These are phyloP conservation scores for Zophobas morio DNA, from an alignment of 1,140 invertebrate species.

Conservation along the genomic window DNA sequence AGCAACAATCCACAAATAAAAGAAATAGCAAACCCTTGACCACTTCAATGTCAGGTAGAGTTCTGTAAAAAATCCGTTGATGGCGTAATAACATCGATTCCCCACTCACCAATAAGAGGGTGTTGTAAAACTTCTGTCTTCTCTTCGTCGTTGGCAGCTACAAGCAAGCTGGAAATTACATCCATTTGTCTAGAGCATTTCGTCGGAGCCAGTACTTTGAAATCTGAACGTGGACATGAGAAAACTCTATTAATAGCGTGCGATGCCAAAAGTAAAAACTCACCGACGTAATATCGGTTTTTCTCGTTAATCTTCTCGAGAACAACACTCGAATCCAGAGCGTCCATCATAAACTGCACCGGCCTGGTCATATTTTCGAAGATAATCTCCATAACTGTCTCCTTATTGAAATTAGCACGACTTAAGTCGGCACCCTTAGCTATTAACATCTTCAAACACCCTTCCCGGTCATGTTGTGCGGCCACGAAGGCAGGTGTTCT, in stretches of 20 bases:
- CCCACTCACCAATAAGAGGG: slow-evolving; percentile 56
- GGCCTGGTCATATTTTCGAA: slow-evolving; percentile 44
- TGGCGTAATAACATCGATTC: slow-evolving; percentile 2
- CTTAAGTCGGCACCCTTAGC: slow-evolving; percentile 31
- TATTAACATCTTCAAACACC: slow-evolving; percentile 35
- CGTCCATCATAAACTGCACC: slow-evolving; percentile 22
- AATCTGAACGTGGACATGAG: slow-evolving; percentile 52
- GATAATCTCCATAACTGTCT: slow-evolving; percentile 37
- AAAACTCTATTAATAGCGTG: slow-evolving; percentile 3
- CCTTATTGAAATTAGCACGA: neutral
- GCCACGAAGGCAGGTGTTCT: slow-evolving; percentile 41
- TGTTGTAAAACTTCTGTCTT: slow-evolving; percentile 58
- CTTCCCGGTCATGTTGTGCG: slow-evolving; percentile 26
- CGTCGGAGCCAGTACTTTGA: slow-evolving; percentile 54
- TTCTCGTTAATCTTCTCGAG: slow-evolving; percentile 8
- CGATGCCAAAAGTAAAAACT: neutral
- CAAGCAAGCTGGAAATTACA: slow-evolving; percentile 54
- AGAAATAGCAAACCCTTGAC: slow-evolving; percentile 56
- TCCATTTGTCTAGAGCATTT: slow-evolving; percentile 54
- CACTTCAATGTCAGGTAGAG: slow-evolving; percentile 57
- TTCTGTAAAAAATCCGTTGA: slow-evolving; percentile 35
- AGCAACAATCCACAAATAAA: slow-evolving; percentile 56
- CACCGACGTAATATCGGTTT: slow-evolving; percentile 45
- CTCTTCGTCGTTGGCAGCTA: slow-evolving; percentile 55
- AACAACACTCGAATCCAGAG: slow-evolving; percentile 22